phyloP scores from a whole-genome alignment of 2,888 invertebrate genomes.

The Drosophila falleni region DNA sequence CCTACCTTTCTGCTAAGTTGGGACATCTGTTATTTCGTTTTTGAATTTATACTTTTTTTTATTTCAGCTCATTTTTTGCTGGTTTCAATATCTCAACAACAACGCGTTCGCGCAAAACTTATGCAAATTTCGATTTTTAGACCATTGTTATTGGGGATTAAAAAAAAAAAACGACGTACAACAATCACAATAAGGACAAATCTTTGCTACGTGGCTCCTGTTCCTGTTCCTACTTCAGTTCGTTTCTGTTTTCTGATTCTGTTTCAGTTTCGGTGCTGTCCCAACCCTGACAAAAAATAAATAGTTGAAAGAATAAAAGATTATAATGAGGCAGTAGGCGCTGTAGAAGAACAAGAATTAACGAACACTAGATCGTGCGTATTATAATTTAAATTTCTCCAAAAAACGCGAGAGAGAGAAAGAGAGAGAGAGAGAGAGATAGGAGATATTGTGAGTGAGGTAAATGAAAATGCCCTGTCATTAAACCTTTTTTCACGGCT shows the following conservation, averaged over 20 bases:
- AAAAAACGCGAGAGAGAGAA: constrained; percentile 13
- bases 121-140: constrained; percentile 70
- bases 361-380: constrained; percentile 49
- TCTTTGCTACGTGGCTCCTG: constrained; percentile 36
- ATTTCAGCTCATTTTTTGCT: constrained; percentile 1
- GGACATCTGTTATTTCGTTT: constrained; percentile 50
- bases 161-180: constrained; percentile 24
- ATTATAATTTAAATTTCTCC: constrained; percentile 65
- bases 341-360: constrained; percentile 34
- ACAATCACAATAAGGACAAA: constrained; percentile 16
- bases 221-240: constrained; percentile 28
- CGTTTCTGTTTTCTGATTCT: constrained; percentile 22
- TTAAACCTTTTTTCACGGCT: constrained; percentile 54
- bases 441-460: constrained; percentile 16
- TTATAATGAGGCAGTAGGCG: constrained; percentile 65
- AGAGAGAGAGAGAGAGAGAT: constrained; percentile 10
- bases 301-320: constrained; percentile 55
- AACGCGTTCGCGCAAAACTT: constrained; percentile 59
- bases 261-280: constrained; percentile 26
- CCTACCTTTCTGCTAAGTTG: not conserved
- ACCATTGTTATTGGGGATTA: constrained; percentile 62
- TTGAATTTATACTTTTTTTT: constrained; percentile 9
- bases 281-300: constrained; percentile 59
- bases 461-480: constrained; percentile 61
- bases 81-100: constrained; percentile 40